Conservation (phyloP, 2,113 vertebrate species). For the Pterophyllum scalare region DNA sequence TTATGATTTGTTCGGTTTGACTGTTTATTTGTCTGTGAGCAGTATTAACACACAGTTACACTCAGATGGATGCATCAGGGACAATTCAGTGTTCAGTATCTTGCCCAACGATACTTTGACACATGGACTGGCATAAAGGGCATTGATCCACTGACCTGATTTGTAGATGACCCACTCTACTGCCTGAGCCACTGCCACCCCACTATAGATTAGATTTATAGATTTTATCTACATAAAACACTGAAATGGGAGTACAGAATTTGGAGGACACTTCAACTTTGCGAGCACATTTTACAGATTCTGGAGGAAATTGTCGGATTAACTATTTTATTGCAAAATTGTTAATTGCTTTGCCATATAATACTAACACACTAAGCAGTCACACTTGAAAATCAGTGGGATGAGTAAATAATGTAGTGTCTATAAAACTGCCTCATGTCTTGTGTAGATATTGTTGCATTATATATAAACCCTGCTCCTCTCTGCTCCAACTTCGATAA, state of each 20-base stretch:
- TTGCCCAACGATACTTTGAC: not conserved
- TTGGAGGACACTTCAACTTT: too few species aligned
- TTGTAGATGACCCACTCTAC: not conserved
- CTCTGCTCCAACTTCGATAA: not conserved
- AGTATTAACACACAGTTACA: not conserved
- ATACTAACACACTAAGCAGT: not conserved
- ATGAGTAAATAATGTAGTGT: not conserved
- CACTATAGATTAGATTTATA: too few species aligned
- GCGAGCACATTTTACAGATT: too few species aligned
- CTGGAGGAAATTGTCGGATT: not conserved
- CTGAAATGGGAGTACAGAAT: too few species aligned
- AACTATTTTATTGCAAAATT: not conserved
- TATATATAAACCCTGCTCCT: not conserved
- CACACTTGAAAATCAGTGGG: not conserved
- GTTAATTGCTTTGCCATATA: not conserved
- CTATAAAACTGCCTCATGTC: not conserved
- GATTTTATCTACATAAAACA: too few species aligned
- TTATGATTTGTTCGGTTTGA: not conserved
- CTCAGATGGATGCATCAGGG: too few species aligned
- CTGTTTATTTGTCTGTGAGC: too few species aligned
- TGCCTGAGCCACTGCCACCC: too few species aligned
- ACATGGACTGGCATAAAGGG: accelerated
- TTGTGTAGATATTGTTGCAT: not conserved
- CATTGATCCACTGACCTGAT: not conserved
- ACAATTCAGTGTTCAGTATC: not conserved